Conservation (phyloP, 2,113 vertebrate genomes). For the Callocephalon fimbriatum region DNA sequence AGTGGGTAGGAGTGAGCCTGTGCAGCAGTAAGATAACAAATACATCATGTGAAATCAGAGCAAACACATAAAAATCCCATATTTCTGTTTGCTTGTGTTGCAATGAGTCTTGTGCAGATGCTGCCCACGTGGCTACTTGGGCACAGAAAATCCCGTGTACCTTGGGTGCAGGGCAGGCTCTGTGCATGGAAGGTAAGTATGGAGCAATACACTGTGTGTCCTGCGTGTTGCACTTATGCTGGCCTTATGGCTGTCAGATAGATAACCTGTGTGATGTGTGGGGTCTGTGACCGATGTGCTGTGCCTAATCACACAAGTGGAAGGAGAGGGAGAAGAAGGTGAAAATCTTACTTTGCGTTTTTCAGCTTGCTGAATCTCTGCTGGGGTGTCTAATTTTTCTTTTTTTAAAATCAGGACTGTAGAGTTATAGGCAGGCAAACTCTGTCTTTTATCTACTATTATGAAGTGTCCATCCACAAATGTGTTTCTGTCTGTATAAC, state of each 20-base stretch:
- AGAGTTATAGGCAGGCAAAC: neutral
- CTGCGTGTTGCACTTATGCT: accelerated
- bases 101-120: neutral
- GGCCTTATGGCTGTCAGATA: neutral
- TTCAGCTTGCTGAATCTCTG: neutral
- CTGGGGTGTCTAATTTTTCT: neutral
- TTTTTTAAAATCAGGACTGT: neutral
- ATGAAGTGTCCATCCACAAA: neutral
- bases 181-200: accelerated
- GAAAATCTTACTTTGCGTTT: neutral
- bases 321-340: neutral
- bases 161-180: neutral
- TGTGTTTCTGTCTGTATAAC: neutral
- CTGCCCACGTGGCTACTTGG: neutral
- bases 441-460: neutral
- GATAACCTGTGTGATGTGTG: neutral
- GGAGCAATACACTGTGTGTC: neutral
- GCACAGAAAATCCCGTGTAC: neutral
- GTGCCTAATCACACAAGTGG: too few relatives aligned
- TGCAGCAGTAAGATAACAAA: neutral
- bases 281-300: neutral
- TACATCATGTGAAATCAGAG: neutral
- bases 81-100: neutral
- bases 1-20: neutral
- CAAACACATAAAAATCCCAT: neutral